Evolutionary conservation across 2,113 vertebrate genomes (phyloP).

Genomic region (Periophthalmodon schlosseri): DNA sequence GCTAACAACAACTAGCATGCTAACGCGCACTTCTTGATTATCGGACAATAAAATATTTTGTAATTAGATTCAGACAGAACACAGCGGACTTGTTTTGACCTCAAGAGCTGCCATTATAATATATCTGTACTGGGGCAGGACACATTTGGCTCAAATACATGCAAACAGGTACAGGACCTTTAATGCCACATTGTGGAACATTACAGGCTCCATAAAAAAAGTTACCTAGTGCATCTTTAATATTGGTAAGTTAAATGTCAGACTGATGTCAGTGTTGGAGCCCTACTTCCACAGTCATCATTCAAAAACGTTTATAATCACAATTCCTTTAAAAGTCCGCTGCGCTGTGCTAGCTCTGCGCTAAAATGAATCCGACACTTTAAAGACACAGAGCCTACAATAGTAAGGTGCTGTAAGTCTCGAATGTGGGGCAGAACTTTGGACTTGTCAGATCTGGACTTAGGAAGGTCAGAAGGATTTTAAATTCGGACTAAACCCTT

Average conservation of each 20-base stretch:
- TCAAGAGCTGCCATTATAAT: too few relatives aligned
- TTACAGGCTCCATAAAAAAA: too few relatives aligned
- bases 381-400: conserved; percentile 49
- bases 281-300: background rate
- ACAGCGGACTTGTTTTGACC: too few relatives aligned
- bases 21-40: too few relatives aligned
- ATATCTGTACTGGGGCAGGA: too few relatives aligned
- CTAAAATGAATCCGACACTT: conserved; percentile 21
- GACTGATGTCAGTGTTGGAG: too few relatives aligned
- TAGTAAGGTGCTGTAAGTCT: conserved; percentile 38
- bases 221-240: background rate
- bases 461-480: conserved; percentile 44
- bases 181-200: too few relatives aligned
- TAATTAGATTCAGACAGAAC: too few relatives aligned
- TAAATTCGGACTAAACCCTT: conserved; percentile 44
- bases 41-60: too few relatives aligned
- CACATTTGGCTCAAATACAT: too few relatives aligned
- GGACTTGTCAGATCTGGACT: conserved; percentile 34
- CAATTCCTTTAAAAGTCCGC: background rate
- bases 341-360: background rate
- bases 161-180: too few relatives aligned
- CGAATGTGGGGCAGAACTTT: conserved; percentile 53
- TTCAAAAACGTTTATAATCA: background rate
- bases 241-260: background rate
- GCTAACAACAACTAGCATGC: too few relatives aligned